phyloP scores from a whole-genome alignment of 92 coral and sea anemone species.

The Zoanthus gigantus region DNA sequence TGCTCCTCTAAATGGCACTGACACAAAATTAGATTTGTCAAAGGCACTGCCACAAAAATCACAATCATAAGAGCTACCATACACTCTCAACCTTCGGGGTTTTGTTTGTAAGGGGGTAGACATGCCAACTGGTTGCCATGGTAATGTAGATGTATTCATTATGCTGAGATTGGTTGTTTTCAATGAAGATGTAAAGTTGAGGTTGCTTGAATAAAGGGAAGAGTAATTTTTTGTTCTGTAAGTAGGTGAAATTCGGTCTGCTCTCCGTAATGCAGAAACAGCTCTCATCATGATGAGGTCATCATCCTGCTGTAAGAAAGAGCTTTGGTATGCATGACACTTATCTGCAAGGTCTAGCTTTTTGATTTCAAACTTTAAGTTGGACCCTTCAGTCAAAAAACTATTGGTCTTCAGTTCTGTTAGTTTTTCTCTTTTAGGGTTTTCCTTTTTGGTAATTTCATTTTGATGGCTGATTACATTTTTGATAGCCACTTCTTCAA shows the following conservation, averaged over 20 bases:
- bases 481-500: not conserved
- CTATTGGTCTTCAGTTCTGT: not conserved
- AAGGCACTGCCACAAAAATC: slow-evolving; percentile 41
- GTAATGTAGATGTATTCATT: slow-evolving; percentile 65
- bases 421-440: not conserved
- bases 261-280: slow-evolving; percentile 78
- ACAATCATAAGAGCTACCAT: slow-evolving; percentile 56
- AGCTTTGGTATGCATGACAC: not conserved
- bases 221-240: slow-evolving; percentile 22
- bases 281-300: slow-evolving; percentile 77
- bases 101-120: slow-evolving; percentile 77
- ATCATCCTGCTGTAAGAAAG: slow-evolving; percentile 61
- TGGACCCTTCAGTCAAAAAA: no score
- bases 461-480: not conserved
- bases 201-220: slow-evolving; percentile 25
- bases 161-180: slow-evolving; percentile 50
- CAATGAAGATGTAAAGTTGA: slow-evolving; percentile 33
- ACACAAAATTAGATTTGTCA: slow-evolving; percentile 6
- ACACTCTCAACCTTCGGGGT: slow-evolving; percentile 30
- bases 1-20: slow-evolving; percentile 27
- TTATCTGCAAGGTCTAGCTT: not conserved
- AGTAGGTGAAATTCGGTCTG: slow-evolving; percentile 63
- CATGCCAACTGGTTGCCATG: slow-evolving; percentile 88
- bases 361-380: not conserved
- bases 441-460: not conserved